Base-by-base conservation (phyloP, 2,888 invertebrate species). In the Erebia ligea region DNA sequence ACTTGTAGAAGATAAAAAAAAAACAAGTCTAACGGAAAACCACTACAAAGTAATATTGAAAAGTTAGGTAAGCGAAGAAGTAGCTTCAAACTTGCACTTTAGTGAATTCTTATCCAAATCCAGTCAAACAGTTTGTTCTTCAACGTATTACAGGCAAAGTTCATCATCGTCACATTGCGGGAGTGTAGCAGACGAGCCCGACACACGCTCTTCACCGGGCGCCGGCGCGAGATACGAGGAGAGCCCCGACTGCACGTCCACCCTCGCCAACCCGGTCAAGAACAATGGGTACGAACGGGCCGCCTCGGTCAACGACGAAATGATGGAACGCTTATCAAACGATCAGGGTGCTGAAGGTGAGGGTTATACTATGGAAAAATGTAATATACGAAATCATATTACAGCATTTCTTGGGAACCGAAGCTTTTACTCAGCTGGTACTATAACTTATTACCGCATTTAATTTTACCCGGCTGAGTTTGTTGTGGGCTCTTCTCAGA, bases 291-390 rank as follows among this genome's bases (percentile, higher is more conserved):
- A 93, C 76, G 94, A 93, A 80, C 88, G 93, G 79, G 89, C 87
- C 81, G 88, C 87, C 64, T 87, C 91, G 57, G 88, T 83, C 71
- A 90, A 88, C 71, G 92, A 93, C 73, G 93, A 93, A 67, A 88
- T 88, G 82, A 86, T 87, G 75, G 94, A 88, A 86, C 94, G 86
- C 86, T 88, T 86, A 84, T 84, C 89, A 75, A 91, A 88, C 77
- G 93, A 94, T 77, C 93, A 94, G 82, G 93, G 93, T 78, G 94
- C 94, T 80, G 94, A 94, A 92, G 94, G 94, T 94, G 77, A 74
- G 79, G 79, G 76, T 66, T 56, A 6, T 34, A 45, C 19, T 61
- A 65, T 5, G 57, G 34, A 34, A 34, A 34, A 34, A 34, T 34
- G 5, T 34, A 34, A 21, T 6, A 34, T 34, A 34, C 0, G 34